Evolutionary conservation across 2,888 invertebrate species (phyloP).

Genomic region (Torymus texanus): DNA sequence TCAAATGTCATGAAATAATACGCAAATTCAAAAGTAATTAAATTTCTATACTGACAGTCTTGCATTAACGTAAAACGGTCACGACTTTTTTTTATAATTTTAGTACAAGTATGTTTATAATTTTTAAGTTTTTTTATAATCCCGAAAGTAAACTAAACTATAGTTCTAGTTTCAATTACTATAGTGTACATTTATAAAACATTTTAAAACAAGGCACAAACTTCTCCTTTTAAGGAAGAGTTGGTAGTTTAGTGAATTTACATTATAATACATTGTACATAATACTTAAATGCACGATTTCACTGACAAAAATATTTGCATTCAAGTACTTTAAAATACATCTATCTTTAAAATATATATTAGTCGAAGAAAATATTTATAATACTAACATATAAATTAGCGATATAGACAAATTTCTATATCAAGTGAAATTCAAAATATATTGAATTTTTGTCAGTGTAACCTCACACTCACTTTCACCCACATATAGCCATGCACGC

Average conservation of each 20-base stretch:
- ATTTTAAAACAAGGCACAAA: slow-evolving; percentile 47
- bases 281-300: slow-evolving; percentile 2
- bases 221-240: slow-evolving; percentile 11
- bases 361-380: too few species aligned
- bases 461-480: background rate
- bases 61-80: slow-evolving; percentile 4
- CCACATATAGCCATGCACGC: background rate
- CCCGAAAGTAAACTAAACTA: background rate
- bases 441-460: slow-evolving; percentile 16
- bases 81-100: background rate
- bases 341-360: background rate
- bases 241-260: slow-evolving; percentile 20
- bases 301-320: slow-evolving; percentile 28
- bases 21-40: background rate
- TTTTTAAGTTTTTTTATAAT: background rate
- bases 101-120: background rate
- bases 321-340: slow-evolving; percentile 11
- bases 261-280: slow-evolving; percentile 24
- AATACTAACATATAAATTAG: too few species aligned
- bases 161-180: slow-evolving; percentile 9
- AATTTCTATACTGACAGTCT: slow-evolving; percentile 36
- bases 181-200: slow-evolving; percentile 28
- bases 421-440: too few species aligned
- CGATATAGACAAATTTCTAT: too few species aligned
- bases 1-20: slow-evolving; percentile 5